Base-by-base conservation (phyloP, 37 sponge, comb jelly and placozoan genomes). In the Diacarnus erythraeanus region DNA sequence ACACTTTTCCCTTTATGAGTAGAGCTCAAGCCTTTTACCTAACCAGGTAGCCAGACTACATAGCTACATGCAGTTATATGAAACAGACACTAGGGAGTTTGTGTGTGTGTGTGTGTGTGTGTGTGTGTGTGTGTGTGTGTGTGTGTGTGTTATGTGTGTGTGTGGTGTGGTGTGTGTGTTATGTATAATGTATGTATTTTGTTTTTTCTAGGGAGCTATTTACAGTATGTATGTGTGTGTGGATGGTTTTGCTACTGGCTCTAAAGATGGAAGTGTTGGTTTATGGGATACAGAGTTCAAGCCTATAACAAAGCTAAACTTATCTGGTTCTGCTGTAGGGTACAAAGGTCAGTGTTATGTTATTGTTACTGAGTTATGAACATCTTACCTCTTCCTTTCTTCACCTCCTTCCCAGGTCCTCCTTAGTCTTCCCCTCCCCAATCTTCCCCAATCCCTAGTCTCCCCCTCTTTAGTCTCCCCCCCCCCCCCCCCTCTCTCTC, bases 161-260 rank as follows among this genome's bases (percentile, higher is more conserved):
- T n/a, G n/a, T n/a, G n/a, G n/a, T n/a, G n/a, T n/a, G n/a, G n/a
- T n/a, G n/a, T n/a, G n/a, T n/a, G n/a, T n/a, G n/a, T n/a, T n/a
- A n/a, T n/a, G n/a, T n/a, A n/a, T n/a, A n/a, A n/a, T n/a, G n/a
- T n/a, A n/a, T n/a, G n/a, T n/a, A n/a, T n/a, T n/a, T n/a, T n/a
- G n/a, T n/a, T n/a, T n/a, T n/a, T n/a, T 66, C 25, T 40, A 94
- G 89, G 87, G 90, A n/a, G 80, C 94, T 9, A 77, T 97, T 25
- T 86, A 91, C 70, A 69, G 84, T 23, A 75, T 97, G 23, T 65
- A 87, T 47, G 33, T 47, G 37, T 44, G 77, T 74, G 80, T 38
- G 26, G 97, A 94, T 30, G 97, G 97, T 10, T 94, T 81, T 90
- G 92, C 90, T 25, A 91, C 78, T 27, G 97, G 92, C n/a, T 85